phyloP scores from a whole-genome alignment of 2,888 invertebrate genomes.

The Imbricaverruca yamaguchii region DNA sequence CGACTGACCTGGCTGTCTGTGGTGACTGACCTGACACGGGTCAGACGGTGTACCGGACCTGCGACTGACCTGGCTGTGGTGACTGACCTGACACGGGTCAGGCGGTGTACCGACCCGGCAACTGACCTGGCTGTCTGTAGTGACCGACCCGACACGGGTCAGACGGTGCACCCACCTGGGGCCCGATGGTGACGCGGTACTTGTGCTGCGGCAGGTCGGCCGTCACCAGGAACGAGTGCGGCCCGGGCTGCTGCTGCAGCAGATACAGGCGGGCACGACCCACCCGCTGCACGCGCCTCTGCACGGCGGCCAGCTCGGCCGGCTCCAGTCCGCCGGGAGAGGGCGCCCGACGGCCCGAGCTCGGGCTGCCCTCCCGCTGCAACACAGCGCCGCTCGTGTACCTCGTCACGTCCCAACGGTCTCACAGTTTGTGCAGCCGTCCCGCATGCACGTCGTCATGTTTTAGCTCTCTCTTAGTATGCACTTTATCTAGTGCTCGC shows the following conservation, averaged over 20 bases:
- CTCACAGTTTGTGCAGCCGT: not conserved
- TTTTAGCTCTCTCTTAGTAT: no score
- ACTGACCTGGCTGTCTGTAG: no score
- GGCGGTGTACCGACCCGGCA: no score
- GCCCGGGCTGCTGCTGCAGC: slow-evolving; percentile 43
- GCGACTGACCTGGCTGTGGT: no score
- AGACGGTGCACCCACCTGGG: slow-evolving; percentile 39
- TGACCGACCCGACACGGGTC: no score
- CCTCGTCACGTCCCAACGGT: not conserved
- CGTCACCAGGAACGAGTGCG: slow-evolving; percentile 44
- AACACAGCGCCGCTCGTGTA: slow-evolving; percentile 19
- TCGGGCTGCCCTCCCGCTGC: slow-evolving; percentile 28
- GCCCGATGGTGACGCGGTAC: slow-evolving; percentile 45
- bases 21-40: no score
- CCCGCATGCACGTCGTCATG: not conserved
- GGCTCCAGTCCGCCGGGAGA: slow-evolving; percentile 30
- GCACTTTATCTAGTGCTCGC: no score
- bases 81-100: no score
- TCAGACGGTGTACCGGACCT: no score
- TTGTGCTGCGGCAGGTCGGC: slow-evolving; percentile 45
- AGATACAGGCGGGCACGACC: slow-evolving; percentile 43
- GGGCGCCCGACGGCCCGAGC: slow-evolving; percentile 27
- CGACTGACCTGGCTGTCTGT: no score
- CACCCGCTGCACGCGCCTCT: slow-evolving; percentile 36
- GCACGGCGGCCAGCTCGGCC: slow-evolving; percentile 34